These are phyloP conservation scores for Burhinus bistriatus DNA, from an alignment of 2,113 vertebrate species.

Conservation along the genomic window DNA sequence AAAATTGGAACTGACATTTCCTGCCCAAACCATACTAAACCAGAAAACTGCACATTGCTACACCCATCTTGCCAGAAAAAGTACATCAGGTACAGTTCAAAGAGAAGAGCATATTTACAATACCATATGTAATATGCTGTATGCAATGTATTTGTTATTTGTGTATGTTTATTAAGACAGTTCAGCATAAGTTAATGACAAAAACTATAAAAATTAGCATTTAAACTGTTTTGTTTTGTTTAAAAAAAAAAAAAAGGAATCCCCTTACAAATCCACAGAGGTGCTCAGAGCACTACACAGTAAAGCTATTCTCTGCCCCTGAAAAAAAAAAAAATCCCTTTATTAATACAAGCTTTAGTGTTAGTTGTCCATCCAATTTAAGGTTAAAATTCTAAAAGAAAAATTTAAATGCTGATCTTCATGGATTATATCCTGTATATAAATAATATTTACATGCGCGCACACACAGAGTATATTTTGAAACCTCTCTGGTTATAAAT, in stretches of 20 bases:
- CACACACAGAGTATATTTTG: background rate
- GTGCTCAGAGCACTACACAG: background rate
- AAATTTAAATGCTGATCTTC: background rate
- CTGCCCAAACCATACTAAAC: background rate
- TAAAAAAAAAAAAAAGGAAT: background rate
- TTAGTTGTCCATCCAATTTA: background rate
- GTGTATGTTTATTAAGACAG: background rate
- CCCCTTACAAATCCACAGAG: background rate
- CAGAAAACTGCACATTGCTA: background rate
- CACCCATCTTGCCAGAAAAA: background rate
- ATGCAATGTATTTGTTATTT: background rate
- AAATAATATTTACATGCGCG: background rate
- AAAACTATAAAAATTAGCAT: background rate
- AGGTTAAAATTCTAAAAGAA: background rate
- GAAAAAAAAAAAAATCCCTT: background rate
- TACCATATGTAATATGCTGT: background rate
- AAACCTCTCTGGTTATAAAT: background rate
- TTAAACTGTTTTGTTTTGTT: background rate
- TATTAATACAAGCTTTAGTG: background rate
- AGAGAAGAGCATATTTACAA: background rate
- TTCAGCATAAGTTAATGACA: background rate
- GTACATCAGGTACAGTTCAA: background rate
- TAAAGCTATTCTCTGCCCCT: background rate
- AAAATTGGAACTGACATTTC: background rate
- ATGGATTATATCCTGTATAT: background rate